Base-by-base conservation (phyloP, 2,797 vertebrate species). In the Microchirus variegatus region DNA sequence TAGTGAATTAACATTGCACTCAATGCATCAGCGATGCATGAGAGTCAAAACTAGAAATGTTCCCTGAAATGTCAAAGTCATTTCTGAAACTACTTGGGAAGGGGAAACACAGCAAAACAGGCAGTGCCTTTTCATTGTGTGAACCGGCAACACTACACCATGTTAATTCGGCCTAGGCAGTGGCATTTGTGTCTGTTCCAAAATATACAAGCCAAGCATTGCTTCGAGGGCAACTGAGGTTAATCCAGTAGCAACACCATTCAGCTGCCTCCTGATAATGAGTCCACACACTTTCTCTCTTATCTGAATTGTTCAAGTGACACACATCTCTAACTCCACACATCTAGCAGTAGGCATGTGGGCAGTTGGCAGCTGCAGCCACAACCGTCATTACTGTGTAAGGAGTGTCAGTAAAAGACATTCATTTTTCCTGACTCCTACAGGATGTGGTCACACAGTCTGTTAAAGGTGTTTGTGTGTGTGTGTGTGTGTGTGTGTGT, bases 391-490 rank as follows among this genome's bases (percentile, higher is more conserved):
- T 8, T 31, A 31, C 31, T 31, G 5, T 31, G 31, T 31, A 4
- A 31, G 7, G 31, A 31, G 31, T 31, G 7, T 31, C 31, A 31
- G 6, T 31, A 31, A 31, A 31, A 31, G 5, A 31, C 31, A 31
- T 31, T 22, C 43, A 56, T 40, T 4, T 8, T 69, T 56, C 35
- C 59, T 42, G 48, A 5, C 31, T 71, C 47, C 17, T 43, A 77
- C 64, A 81, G 77, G 76, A 86, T 77, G 77, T 77, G 79, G 67
- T 69, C 54, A 60, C 54, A 60, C 5, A 61, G 62, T 63, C 61
- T 46, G 41, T 65, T 67, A 54, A 53, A 74, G 53, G 74, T 78
- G 67, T 26, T n/a, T n/a, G n/a, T n/a, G n/a, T n/a, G n/a, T n/a
- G n/a, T n/a, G n/a, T n/a, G 31, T 31, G 31, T 31, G 31, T 31